Evolutionary conservation across 2,113 vertebrate species (phyloP).

Genomic region (Corythaeola cristata): DNA sequence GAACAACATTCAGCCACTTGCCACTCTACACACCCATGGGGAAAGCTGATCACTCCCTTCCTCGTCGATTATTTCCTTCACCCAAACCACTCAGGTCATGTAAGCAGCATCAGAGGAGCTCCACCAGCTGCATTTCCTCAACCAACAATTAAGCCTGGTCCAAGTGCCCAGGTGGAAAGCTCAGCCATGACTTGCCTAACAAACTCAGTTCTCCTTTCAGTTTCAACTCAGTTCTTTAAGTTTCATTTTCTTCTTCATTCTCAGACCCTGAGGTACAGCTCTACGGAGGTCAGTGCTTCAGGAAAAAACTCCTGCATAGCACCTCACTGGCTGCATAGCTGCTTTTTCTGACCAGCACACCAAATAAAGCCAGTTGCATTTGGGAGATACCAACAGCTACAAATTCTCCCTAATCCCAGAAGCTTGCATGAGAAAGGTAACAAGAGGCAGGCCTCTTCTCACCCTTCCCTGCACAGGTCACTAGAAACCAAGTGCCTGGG

Average conservation of each 20-base stretch:
- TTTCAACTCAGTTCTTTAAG: background rate
- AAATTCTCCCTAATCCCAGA: background rate
- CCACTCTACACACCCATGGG: background rate
- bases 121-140: background rate
- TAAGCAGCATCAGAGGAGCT: background rate
- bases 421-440: background rate
- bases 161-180: accelerated
- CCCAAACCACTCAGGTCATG: background rate
- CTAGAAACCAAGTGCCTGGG: accelerated
- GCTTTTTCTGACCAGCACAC: background rate
- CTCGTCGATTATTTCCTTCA: background rate
- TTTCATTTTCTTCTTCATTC: background rate
- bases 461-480: background rate
- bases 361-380: background rate
- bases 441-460: background rate
- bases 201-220: background rate
- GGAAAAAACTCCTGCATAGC: background rate
- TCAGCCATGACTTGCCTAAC: background rate
- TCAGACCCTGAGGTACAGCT: background rate
- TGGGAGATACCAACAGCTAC: background rate
- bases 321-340: background rate
- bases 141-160: background rate
- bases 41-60: background rate
- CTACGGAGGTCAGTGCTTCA: background rate
- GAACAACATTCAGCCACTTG: background rate